A percentile compares a stretch with the other conserved stretches of the same genome.
Evolutionary conservation across 2,113 vertebrate species (phyloP).

Genomic region (Mionectes macconnelli): DNA sequence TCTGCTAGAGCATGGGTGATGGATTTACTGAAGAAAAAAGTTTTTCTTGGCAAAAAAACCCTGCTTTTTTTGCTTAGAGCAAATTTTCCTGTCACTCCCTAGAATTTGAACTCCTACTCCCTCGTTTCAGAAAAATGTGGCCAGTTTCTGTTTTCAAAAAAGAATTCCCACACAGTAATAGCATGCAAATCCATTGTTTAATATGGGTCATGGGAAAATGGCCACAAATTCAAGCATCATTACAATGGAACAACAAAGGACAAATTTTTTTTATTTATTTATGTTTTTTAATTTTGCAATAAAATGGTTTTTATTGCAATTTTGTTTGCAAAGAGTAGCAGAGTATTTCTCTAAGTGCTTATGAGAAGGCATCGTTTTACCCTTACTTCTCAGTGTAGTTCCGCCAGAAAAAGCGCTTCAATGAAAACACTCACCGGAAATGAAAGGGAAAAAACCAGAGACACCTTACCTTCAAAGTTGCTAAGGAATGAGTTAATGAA

Average conservation of each 20-base stretch:
- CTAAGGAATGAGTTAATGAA: constrained; percentile 31
- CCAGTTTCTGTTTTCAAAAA: constrained; percentile 27
- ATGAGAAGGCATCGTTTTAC: background rate
- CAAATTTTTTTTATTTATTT: background rate
- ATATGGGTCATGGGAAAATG: constrained; percentile 10
- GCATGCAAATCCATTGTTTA: background rate
- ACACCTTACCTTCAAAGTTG: background rate
- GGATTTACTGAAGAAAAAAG: constrained; percentile 56
- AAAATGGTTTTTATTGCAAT: background rate
- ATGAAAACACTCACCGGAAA: background rate
- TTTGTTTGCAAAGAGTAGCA: background rate
- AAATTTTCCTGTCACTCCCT: constrained; percentile 50
- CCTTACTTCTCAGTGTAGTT: background rate
- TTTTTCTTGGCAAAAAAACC: constrained; percentile 36
- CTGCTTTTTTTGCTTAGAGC: constrained; percentile 39
- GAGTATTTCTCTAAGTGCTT: background rate
- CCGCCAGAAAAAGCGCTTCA: background rate
- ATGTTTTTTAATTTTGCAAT: background rate
- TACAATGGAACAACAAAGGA: background rate
- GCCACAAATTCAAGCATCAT: background rate
- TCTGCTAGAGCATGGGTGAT: constrained; percentile 53
- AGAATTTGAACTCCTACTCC: constrained; percentile 55
- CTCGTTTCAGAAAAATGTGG: constrained; percentile 17
- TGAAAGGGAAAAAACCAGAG: background rate
- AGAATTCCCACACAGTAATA: constrained; percentile 46